These are phyloP conservation scores for Lochmaea capreae DNA, from an alignment of 2,888 invertebrate genomes.

Conservation along the genomic window DNA sequence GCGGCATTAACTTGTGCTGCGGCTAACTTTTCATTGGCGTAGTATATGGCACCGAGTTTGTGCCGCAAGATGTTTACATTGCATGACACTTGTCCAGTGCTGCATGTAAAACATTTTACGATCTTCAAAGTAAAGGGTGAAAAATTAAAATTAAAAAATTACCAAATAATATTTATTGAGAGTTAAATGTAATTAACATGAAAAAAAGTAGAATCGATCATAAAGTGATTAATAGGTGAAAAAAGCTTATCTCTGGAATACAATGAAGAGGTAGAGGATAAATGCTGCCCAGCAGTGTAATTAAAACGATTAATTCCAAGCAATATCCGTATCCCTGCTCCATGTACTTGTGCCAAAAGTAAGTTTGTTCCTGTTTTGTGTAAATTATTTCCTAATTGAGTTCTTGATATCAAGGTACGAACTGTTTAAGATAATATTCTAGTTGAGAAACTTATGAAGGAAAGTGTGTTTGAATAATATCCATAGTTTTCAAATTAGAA, in stretches of 20 bases:
- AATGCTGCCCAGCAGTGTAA: conserved; percentile 2
- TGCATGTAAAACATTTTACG: too few species aligned
- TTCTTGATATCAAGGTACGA: conserved; percentile 1
- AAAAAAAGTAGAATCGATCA: not conserved
- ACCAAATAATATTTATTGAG: too few species aligned
- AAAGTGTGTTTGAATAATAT: conserved; percentile 1
- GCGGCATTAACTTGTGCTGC: too few species aligned
- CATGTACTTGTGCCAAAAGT: not conserved
- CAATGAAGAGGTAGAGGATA: not conserved
- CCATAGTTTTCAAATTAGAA: not conserved
- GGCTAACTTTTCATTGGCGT: too few species aligned
- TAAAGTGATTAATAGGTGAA: not conserved
- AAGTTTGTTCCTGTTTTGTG: conserved; percentile 10
- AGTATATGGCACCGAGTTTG: too few species aligned
- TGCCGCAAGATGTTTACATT: too few species aligned
- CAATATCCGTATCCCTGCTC: conserved; percentile 5
- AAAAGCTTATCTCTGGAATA: not conserved
- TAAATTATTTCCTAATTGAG: conserved; percentile 7
- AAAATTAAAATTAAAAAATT: too few species aligned
- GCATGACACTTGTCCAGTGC: too few species aligned
- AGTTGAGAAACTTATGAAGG: not conserved
- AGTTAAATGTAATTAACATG: too few species aligned
- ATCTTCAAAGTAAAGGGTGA: too few species aligned
- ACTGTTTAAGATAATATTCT: conserved; percentile 1
- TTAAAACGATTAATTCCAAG: not conserved